Conservation (phyloP, 2,113 vertebrate genomes). For the Salminus brasiliensis region DNA sequence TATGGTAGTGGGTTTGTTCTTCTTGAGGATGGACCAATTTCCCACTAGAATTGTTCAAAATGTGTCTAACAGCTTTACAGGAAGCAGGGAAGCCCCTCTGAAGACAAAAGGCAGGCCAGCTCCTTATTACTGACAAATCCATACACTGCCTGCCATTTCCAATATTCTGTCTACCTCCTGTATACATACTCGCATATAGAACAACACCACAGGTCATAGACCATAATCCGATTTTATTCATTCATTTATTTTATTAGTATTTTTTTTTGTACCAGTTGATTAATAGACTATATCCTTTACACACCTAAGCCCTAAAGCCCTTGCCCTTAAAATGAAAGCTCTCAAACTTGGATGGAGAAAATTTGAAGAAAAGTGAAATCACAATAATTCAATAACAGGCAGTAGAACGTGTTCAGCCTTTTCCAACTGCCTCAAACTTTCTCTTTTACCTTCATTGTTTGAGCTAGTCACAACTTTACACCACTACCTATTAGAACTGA, state of each 20-base stretch:
- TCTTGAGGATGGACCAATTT: conserved; percentile 35
- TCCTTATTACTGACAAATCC: conserved; percentile 19
- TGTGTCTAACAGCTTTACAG: conserved; percentile 30
- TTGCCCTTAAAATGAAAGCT: conserved; percentile 4
- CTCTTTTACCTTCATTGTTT: neutral
- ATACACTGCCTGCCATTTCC: conserved; percentile 3
- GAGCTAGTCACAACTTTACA: neutral
- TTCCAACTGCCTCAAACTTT: neutral
- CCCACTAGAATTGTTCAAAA: conserved; percentile 34
- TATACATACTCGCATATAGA: conserved; percentile 16
- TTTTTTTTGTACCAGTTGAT: neutral
- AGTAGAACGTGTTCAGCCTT: neutral
- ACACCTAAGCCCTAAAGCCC: conserved; percentile 26
- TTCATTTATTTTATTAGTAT: too few species aligned
- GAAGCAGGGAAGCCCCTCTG: conserved; percentile 5
- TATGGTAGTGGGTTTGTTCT: conserved; percentile 31
- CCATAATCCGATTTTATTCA: neutral
- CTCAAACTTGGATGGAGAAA: neutral
- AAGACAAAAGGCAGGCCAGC: conserved; percentile 24
- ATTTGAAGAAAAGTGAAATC: neutral
- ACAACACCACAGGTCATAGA: neutral
- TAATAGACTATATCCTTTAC: conserved; percentile 37
- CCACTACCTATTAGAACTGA: neutral
- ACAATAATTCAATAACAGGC: neutral
- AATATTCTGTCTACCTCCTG: conserved; percentile 16